A percentile compares a stretch with the other conserved stretches of the same genome.
Evolutionary conservation across 2,888 invertebrate species (phyloP).

Genomic region (Desoria tigrina): DNA sequence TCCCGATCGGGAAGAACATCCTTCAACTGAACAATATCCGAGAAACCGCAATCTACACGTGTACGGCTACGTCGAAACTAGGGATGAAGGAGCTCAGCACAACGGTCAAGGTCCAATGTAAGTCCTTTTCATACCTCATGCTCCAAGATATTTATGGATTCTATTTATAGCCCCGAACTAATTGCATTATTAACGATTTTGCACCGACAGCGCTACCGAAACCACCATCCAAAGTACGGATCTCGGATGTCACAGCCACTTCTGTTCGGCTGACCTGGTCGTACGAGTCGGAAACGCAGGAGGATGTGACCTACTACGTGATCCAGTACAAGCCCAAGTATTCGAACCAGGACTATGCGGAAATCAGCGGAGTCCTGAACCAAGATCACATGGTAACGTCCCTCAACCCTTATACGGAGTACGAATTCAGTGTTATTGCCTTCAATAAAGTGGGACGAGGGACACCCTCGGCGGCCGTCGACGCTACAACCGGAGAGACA

Average conservation of each 20-base stretch:
- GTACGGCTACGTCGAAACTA: constrained; percentile 90
- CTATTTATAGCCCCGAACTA: no score
- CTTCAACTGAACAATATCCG: constrained; percentile 81
- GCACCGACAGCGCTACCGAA: constrained; percentile 80
- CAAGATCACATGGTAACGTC: constrained; percentile 88
- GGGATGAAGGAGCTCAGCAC: constrained; percentile 87
- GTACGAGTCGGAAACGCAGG: constrained; percentile 71
- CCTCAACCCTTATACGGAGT: constrained; percentile 90
- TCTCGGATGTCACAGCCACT: constrained; percentile 90
- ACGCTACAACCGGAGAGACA: constrained; percentile 94
- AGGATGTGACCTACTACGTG: constrained; percentile 92
- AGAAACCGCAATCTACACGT: constrained; percentile 94
- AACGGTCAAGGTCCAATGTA: constrained; percentile 94
- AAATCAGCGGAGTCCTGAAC: constrained; percentile 89
- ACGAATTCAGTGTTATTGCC: constrained; percentile 93
- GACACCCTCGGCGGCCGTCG: constrained; percentile 80
- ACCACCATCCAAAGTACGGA: constrained; percentile 83
- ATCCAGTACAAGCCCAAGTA: constrained; percentile 95
- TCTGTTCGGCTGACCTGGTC: constrained; percentile 92
- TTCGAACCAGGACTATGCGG: constrained; percentile 86
- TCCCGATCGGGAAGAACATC: constrained; percentile 73
- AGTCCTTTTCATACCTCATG: constrained; percentile 58
- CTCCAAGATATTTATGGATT: no score
- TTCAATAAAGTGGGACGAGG: constrained; percentile 93
- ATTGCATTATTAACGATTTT: constrained; percentile 17